Evolutionary conservation across 2,797 vertebrate species (phyloP).

Genomic region (Allobates femoralis): DNA sequence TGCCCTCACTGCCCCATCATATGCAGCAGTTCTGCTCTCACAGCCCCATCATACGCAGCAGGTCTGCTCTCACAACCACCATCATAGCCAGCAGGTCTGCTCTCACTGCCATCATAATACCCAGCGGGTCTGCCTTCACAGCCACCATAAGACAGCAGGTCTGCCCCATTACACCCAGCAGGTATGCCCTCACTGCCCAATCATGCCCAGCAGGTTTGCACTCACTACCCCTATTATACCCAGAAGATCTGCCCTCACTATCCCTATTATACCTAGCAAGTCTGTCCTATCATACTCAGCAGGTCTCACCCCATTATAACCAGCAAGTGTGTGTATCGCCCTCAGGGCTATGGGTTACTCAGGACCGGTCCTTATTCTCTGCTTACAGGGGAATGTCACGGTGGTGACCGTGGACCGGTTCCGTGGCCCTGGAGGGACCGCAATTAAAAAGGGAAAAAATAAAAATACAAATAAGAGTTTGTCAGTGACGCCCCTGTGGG

Average conservation of each 20-base stretch:
- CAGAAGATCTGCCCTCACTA: neutral
- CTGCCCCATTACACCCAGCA: neutral
- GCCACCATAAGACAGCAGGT: neutral
- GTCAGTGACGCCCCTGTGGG: too few species aligned
- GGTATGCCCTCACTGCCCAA: neutral
- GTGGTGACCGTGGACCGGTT: too few species aligned
- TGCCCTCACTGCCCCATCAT: neutral
- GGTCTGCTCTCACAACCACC: neutral
- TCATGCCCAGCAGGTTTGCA: neutral
- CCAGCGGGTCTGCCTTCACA: neutral
- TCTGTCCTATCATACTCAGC: neutral
- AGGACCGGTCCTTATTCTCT: too few species aligned
- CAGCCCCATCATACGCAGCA: neutral
- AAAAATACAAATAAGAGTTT: too few species aligned
- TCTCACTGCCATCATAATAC: neutral
- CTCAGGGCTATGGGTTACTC: too few species aligned
- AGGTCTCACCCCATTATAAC: neutral
- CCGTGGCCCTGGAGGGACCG: too few species aligned
- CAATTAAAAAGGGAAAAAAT: too few species aligned
- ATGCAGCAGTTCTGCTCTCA: neutral
- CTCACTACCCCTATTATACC: neutral
- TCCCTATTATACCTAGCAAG: neutral
- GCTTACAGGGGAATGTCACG: too few species aligned
- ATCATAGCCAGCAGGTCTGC: neutral
- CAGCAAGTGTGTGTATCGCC: neutral